Conservation (phyloP, 1,140 invertebrate species). For the Cyphomyrmex costatus region DNA sequence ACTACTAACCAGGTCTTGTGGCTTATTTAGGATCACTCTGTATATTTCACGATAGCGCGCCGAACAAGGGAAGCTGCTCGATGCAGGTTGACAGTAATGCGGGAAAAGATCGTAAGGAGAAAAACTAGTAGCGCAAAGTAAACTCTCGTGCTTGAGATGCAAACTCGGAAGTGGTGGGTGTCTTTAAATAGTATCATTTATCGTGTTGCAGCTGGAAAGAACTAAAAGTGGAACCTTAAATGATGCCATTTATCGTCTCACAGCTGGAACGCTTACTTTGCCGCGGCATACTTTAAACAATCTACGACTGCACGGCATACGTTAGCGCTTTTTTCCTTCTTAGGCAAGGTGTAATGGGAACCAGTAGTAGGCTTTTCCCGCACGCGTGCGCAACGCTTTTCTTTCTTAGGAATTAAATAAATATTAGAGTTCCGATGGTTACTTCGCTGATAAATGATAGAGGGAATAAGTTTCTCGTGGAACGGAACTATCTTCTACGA, state of each 20-base stretch:
- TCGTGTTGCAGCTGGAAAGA: constrained; percentile 71
- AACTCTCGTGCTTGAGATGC: constrained; percentile 62
- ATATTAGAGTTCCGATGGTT: not conserved
- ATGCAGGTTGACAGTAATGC: constrained; percentile 39
- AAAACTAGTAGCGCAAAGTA: constrained; percentile 48
- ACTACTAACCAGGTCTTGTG: not conserved
- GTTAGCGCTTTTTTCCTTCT: constrained; percentile 64
- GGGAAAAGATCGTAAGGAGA: constrained; percentile 35
- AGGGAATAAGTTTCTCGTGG: not conserved
- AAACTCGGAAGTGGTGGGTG: constrained; percentile 67
- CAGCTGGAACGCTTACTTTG: constrained; percentile 70
- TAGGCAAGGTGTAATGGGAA: constrained; percentile 49
- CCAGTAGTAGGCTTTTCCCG: constrained; percentile 51
- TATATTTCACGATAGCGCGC: not conserved
- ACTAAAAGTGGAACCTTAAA: constrained; percentile 75
- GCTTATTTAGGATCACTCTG: not conserved
- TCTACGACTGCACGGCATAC: constrained; percentile 49
- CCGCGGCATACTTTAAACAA: constrained; percentile 69
- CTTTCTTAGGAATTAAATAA: constrained; percentile 54
- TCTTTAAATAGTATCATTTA: constrained; percentile 72
- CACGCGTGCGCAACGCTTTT: not conserved
- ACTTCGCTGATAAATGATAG: not conserved
- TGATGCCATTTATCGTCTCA: constrained; percentile 74
- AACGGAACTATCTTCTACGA: not conserved
- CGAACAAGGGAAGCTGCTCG: constrained; percentile 26